Base-by-base conservation (phyloP, 2,888 invertebrate species). In the Hirudinaria manillensis region DNA sequence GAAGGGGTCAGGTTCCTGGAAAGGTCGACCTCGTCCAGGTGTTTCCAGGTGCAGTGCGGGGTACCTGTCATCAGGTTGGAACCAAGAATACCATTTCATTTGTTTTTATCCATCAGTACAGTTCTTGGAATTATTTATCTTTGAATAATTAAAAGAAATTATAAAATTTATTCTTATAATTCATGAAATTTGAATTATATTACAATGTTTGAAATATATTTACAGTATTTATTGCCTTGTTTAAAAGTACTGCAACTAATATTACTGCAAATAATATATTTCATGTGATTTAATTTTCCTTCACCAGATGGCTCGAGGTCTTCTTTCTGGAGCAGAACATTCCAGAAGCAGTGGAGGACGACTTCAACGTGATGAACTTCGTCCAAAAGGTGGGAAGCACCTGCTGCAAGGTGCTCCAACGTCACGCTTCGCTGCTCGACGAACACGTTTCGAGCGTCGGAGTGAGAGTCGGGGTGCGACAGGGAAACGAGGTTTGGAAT, bases 1-100 rank as follows among this genome's bases (percentile, higher is more conserved):
- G n/a, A 32, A 7, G 68, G 68, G n/a, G 68, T 68, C n/a, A 29
- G 68, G 29, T 68, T 68, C 36, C 68, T 68, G 4, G 36, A 68
- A n/a, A 68, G 29, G 36, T 19, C 36, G 19, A 61, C 21, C 61
- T 61, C 29, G 10, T 24, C 24, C 29, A 27, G 24, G 29, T 29
- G 29, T 10, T 61, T 61, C 19, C 2, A 61, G 24, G 61, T 29
- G 24, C 29, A 27, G 10, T 61, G 24, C 13, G 61, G 29, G n/a
- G 24, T 29, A 29, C 61, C 61, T 24, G 29, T 29, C 10, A 10
- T 61, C 24, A 61, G 61, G 61, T 61, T 61, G 24, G 61, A 27
- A 61, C 61, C n/a, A n/a, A 29, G 24, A n/a, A 27, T 13, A 24
- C 7, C n/a, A n/a, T 61, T 3, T 16, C 36, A 45, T 45, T 45